Evolutionary conservation across 2,797 vertebrate genomes (phyloP).

Genomic region (Chiropotes sagulatus): DNA sequence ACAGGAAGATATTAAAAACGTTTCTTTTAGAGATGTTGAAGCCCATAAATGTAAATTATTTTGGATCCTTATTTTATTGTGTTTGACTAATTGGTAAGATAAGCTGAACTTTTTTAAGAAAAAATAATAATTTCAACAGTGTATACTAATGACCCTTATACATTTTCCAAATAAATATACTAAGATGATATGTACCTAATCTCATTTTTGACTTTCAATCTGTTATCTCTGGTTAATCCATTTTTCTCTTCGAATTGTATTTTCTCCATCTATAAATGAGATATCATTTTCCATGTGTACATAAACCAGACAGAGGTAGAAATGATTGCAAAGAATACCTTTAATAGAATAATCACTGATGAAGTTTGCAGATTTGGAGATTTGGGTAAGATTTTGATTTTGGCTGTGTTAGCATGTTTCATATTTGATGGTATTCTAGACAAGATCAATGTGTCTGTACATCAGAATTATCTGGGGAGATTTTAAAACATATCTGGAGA

Average conservation of each 20-base stretch:
- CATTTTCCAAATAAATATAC: neutral
- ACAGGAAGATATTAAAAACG: neutral
- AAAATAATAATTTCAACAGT: neutral
- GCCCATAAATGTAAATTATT: neutral
- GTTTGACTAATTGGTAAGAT: slow-evolving; percentile 11
- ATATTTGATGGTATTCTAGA: neutral
- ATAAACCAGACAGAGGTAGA: neutral
- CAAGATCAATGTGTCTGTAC: neutral
- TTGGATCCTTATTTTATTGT: neutral
- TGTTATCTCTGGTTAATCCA: neutral
- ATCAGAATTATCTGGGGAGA: neutral
- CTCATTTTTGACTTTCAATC: neutral
- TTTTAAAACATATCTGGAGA: neutral
- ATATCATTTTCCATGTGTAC: neutral
- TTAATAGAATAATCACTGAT: neutral
- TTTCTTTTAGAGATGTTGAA: neutral
- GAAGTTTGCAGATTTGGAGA: neutral
- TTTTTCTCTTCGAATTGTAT: slow-evolving; percentile 21
- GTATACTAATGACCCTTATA: neutral
- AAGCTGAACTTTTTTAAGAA: neutral
- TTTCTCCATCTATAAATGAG: neutral
- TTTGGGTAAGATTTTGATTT: neutral
- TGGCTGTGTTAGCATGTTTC: neutral
- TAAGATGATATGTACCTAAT: neutral
- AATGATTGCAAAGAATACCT: neutral